Evolutionary conservation across 2,113 vertebrate species (phyloP).

Genomic region (Mugil cephalus): DNA sequence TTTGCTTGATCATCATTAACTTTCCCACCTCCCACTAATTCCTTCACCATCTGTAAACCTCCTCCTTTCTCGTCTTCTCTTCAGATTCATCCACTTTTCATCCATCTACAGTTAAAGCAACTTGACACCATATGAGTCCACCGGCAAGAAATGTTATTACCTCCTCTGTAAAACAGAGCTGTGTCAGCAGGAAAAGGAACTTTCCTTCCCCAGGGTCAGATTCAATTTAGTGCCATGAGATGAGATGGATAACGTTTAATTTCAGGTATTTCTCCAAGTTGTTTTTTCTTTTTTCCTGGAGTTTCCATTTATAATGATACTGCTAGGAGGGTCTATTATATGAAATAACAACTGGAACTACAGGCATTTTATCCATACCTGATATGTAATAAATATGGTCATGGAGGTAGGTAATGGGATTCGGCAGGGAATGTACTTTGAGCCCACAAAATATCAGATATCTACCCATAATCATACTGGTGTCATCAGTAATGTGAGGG

Average conservation of each 20-base stretch:
- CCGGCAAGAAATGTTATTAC: background rate
- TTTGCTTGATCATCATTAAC: too few species aligned
- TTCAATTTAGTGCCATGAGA: conserved; percentile 5
- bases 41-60: too few species aligned
- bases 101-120: background rate
- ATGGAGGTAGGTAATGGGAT: too few species aligned
- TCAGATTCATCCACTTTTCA: background rate
- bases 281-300: background rate
- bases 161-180: background rate
- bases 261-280: background rate
- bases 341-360: background rate
- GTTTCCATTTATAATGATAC: background rate
- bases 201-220: background rate
- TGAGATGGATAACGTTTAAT: background rate
- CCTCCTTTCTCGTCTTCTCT: too few species aligned
- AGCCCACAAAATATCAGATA: too few species aligned
- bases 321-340: background rate
- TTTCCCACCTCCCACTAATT: too few species aligned
- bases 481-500: too few species aligned
- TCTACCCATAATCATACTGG: too few species aligned
- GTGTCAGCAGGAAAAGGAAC: background rate
- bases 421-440: too few species aligned
- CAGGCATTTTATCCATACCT: background rate
- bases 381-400: too few species aligned
- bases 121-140: background rate